Base-by-base conservation (phyloP, 2,113 vertebrate genomes). In the Cercopithecus mona region DNA sequence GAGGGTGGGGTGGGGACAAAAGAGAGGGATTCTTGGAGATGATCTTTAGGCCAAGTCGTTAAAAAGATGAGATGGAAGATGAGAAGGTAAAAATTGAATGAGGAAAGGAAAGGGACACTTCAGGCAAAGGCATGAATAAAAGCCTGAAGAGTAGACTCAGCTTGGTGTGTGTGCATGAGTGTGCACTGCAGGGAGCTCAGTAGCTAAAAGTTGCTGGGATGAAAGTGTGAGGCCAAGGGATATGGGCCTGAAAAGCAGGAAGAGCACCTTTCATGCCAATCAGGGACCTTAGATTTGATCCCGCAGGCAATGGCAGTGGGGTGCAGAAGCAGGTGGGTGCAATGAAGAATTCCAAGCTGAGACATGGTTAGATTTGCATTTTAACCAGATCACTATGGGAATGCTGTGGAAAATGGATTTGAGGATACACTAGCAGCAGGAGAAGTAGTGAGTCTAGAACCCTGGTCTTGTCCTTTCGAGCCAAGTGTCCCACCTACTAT, bases 41-140 rank as follows among this genome's bases (percentile, higher is more conserved):
- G 43, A 73, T 52, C 8, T 70, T 32, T 27, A 85, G 72, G 32
- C 68, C 12, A 48, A 59, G 23, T 40, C 80, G 18, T 43, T 95
- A 96, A 86, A 97, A 86, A 59, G 90, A 90, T 75, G 52, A 83
- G 73, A 84, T 27, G 11, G 66, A 76, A 72, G 78, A 52, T 27
- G 61, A 89, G 38, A 57, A 79, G 50, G 32, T 43, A 55, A 61
- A 70, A 55, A 4, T 0, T 38, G 22, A 6, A 9, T 16, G 3
- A 79, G 25, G 38, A 68, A 81, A 93, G 32, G 32, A 70, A 40
- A 85, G 22, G 23, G 40, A 43, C 3, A 3, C 11, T 48, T 8
- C 12, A 75, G 68, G 40, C 48, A 59, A 88, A 83, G 48, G n/a
- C 11, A 22, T 3, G 12, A 84, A 61, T 38, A 66, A 92, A 93